These are phyloP conservation scores for Hippocampus guttulatus DNA, from an alignment of 2,113 vertebrate species.

Conservation along the genomic window DNA sequence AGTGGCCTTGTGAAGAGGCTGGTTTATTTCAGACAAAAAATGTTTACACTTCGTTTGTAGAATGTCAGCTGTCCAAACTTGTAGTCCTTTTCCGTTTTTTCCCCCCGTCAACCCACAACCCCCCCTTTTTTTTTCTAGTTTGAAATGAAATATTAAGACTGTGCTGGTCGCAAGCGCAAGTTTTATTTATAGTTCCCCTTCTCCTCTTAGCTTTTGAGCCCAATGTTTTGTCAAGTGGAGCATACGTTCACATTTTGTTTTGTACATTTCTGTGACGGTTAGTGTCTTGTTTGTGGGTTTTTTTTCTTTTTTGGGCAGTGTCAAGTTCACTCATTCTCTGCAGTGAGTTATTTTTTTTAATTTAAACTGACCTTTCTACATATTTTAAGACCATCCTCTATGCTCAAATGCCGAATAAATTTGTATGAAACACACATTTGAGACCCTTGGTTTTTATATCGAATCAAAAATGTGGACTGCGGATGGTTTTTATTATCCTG, in stretches of 20 bases:
- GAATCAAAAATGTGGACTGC: neutral
- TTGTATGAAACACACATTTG: slow-evolving; percentile 69
- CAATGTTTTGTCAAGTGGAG: slow-evolving; percentile 72
- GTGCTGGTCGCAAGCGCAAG: slow-evolving; percentile 83
- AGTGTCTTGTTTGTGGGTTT: neutral
- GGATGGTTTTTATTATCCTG: neutral
- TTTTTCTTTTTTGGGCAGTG: slow-evolving; percentile 68
- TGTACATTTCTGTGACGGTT: slow-evolving; percentile 79
- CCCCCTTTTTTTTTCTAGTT: slow-evolving; percentile 42
- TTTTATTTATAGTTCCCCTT: slow-evolving; percentile 91
- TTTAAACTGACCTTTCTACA: slow-evolving; percentile 79
- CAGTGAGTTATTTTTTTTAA: slow-evolving; percentile 47
- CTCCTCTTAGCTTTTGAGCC: slow-evolving; percentile 74
- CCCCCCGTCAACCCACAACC: slow-evolving; percentile 39
- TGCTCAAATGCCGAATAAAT: slow-evolving; percentile 83
- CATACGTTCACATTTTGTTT: slow-evolving; percentile 45
- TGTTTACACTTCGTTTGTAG: slow-evolving; percentile 83
- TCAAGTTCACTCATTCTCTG: slow-evolving; percentile 70
- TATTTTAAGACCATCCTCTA: slow-evolving; percentile 79
- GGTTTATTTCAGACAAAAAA: slow-evolving; percentile 67
- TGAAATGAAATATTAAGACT: slow-evolving; percentile 71
- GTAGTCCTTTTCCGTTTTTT: slow-evolving; percentile 52
- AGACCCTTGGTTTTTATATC: slow-evolving; percentile 49
- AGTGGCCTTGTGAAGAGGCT: slow-evolving; percentile 71
- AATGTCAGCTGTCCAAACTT: slow-evolving; percentile 69